Evolutionary conservation across 30 jellyfish, hydroid and myxozoan species (phyloP), one percentile per base, ranked within the genome.

Genomic region (Rhopilema esculentum): DNA sequence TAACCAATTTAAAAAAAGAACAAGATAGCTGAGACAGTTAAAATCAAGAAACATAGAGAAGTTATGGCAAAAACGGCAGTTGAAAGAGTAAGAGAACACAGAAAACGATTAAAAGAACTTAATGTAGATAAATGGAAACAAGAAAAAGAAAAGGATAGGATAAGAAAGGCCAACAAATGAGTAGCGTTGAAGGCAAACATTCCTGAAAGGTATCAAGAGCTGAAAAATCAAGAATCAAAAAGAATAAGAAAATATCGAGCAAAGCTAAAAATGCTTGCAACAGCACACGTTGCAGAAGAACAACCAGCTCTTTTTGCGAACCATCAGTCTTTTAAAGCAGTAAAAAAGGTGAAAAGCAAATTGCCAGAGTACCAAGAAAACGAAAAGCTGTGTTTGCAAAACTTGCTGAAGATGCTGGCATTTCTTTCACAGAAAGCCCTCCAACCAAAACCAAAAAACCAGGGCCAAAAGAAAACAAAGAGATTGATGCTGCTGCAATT

Each of bases 101-200:
- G 74, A 25, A 64, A 64, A 64, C 74, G 7, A 64, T 64, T 64
- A 64, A 64, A 64, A 64, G 74, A 64, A 64, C 74, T 20, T 4
- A 64, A 69, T 83, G 78, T 33, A 50, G 77, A 83, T 69, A 49
- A 66, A 66, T 52, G 85, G 92, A 83, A 83, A 74, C 76, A 49
- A 48, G 53, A 53, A 26, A 83, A 83, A 57, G 85, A 83, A 83
- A 83, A 81, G 57, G 74, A 83, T 74, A 67, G 66, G 67, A 53
- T 26, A 68, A 83, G 85, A 68, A 83, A 83, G 85, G 69, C 85
- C 27, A 48, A 83, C 70, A 27, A 84, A 32, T 66, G 92, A 67
- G 91, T 6, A 49, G 85, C 85, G 49, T 75, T 84, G 31, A 80
- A 80, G 48, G 72, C 72, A 66, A 68, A 83, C 20, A 83, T 66